A percentile compares a stretch with the other conserved stretches of the same genome.
Evolutionary conservation across 92 coral and sea anemone genomes (phyloP).

Genomic region (Epizoanthus illoricatus): DNA sequence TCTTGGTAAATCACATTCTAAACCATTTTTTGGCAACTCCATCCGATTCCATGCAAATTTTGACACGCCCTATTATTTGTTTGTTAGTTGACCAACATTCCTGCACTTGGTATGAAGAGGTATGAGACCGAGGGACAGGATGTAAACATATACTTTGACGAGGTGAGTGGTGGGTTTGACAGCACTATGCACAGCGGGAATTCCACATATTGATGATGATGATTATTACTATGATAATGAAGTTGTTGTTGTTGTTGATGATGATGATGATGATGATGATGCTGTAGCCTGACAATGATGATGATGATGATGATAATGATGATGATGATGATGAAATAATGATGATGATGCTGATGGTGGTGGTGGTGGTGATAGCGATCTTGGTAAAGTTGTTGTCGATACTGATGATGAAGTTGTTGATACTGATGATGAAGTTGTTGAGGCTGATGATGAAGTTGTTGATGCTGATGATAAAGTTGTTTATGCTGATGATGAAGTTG

Average conservation of each 20-base stretch:
- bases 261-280: not conserved
- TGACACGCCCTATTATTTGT: not conserved
- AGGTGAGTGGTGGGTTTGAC: constrained; percentile 52
- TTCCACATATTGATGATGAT: not conserved
- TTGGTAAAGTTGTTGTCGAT: not conserved
- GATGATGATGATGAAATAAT: not conserved
- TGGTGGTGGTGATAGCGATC: not conserved
- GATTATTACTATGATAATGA: not conserved
- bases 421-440: not conserved
- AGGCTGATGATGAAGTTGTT: not conserved
- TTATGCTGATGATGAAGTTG: not conserved
- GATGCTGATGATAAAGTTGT: not conserved
- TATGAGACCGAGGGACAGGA: constrained; percentile 82
- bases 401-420: not conserved
- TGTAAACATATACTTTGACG: constrained; percentile 81
- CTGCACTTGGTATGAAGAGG: constrained; percentile 56
- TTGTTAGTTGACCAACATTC: constrained; percentile 65
- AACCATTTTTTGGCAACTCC: no score
- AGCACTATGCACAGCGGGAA: not conserved
- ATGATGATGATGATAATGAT: not conserved
- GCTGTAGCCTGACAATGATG: not conserved
- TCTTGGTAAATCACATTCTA: no score
- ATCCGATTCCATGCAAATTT: no score
- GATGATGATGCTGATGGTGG: not conserved
- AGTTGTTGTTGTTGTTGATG: not conserved